These are phyloP conservation scores for Drosophila paracracens DNA, from an alignment of 2,888 invertebrate species.

Conservation along the genomic window DNA sequence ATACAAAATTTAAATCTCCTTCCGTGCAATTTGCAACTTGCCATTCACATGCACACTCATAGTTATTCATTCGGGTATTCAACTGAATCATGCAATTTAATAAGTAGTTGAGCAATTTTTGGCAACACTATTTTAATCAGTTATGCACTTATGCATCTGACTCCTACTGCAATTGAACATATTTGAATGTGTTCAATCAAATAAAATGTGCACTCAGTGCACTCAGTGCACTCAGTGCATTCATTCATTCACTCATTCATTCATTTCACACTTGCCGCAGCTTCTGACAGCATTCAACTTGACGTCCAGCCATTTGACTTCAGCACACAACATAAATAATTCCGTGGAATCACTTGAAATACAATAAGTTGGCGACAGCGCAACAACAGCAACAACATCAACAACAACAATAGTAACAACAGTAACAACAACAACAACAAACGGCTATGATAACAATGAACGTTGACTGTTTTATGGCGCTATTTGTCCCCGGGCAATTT, in stretches of 20 bases:
- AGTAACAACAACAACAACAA: not conserved
- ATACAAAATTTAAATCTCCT: constrained; percentile 2
- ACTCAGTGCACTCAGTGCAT: not conserved
- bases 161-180: not conserved
- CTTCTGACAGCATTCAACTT: constrained; percentile 9
- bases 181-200: not conserved
- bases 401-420: not conserved
- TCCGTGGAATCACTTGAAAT: constrained; percentile 69
- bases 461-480: constrained; percentile 74
- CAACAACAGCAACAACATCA: constrained; percentile 31
- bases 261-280: constrained; percentile 19
- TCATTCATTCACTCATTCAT: not conserved
- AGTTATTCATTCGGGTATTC: not conserved
- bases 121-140: not conserved
- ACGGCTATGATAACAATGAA: constrained; percentile 70
- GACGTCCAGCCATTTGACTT: constrained; percentile 12
- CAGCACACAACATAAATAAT: constrained; percentile 27
- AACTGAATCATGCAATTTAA: not conserved
- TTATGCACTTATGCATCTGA: not conserved
- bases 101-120: not conserved
- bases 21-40: constrained; percentile 3
- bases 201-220: not conserved
- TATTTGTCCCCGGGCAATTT: constrained; percentile 69
- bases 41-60: not conserved
- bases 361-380: constrained; percentile 62